Percentiles rank a stretch among this genome's conserved stretches.
Conservation (phyloP, 2,888 invertebrate species). For the Lymantria monacha region DNA sequence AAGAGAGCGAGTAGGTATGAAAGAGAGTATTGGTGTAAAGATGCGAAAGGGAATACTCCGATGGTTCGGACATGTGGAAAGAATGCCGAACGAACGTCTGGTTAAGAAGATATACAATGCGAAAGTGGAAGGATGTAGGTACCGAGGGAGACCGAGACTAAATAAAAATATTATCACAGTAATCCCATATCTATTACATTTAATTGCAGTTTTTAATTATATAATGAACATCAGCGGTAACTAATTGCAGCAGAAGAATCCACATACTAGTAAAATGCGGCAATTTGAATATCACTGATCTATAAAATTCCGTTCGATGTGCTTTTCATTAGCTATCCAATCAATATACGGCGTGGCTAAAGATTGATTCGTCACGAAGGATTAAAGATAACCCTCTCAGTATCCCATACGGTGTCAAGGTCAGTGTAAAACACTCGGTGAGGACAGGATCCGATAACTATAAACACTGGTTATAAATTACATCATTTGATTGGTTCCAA, state of each 20-base stretch:
- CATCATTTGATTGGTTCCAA: constrained; percentile 77
- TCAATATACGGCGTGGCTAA: constrained; percentile 63
- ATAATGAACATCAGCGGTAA: constrained; percentile 8
- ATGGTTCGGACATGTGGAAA: too few relatives aligned
- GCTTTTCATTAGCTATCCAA: constrained; percentile 64
- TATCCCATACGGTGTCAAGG: constrained; percentile 55
- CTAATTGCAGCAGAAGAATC: constrained; percentile 8
- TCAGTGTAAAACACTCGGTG: constrained; percentile 37
- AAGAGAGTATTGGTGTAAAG: too few relatives aligned
- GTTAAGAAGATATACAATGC: too few relatives aligned
- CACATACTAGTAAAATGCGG: constrained; percentile 12
- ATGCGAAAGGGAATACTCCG: too few relatives aligned
- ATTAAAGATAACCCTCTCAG: constrained; percentile 49
- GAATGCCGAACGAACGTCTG: too few relatives aligned
- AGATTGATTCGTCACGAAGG: constrained; percentile 66
- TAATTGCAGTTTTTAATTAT: too few relatives aligned
- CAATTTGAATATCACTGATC: constrained; percentile 38
- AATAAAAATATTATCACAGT: too few relatives aligned
- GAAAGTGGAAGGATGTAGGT: too few relatives aligned
- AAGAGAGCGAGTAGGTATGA: too few relatives aligned
- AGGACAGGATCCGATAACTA: constrained; percentile 45
- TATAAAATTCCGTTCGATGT: constrained; percentile 48
- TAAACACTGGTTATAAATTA: constrained; percentile 67
- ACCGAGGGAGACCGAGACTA: too few relatives aligned
- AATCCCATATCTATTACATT: too few relatives aligned